These are phyloP conservation scores for Calephelis perditalis DNA, from an alignment of 2,888 invertebrate species.

Conservation along the genomic window DNA sequence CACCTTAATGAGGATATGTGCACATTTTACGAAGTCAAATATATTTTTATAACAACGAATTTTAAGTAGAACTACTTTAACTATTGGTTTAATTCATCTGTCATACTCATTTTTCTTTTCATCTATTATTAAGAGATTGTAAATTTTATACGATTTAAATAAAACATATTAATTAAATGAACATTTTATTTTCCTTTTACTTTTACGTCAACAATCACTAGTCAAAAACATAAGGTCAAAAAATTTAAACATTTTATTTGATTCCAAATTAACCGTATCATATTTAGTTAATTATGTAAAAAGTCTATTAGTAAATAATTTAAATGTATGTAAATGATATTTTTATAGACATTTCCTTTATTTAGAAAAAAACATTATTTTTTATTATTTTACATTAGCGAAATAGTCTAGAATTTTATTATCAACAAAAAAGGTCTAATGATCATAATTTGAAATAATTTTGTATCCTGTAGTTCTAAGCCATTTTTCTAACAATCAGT, in stretches of 20 bases:
- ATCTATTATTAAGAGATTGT: conserved; percentile 56
- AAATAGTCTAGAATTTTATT: too few relatives aligned
- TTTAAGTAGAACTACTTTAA: neutral
- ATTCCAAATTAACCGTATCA: too few relatives aligned
- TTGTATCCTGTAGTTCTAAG: too few relatives aligned
- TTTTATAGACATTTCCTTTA: too few relatives aligned
- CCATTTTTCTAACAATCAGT: too few relatives aligned
- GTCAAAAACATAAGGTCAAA: neutral
- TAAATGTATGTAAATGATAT: too few relatives aligned
- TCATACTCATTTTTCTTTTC: conserved; percentile 34
- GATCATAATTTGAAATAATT: too few relatives aligned
- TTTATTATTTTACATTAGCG: too few relatives aligned
- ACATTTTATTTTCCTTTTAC: conserved; percentile 41
- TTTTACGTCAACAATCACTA: neutral
- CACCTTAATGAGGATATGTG: conserved; percentile 1
- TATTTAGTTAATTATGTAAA: too few relatives aligned
- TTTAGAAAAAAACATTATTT: too few relatives aligned
- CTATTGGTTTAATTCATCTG: neutral
- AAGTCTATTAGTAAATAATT: too few relatives aligned
- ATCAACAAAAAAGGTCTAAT: too few relatives aligned
- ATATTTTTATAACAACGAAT: conserved; percentile 13
- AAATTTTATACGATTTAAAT: conserved; percentile 71
- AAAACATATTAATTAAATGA: conserved; percentile 58
- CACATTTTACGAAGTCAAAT: conserved; percentile 7
- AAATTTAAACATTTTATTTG: neutral